Conservation (phyloP, 2,888 invertebrate species). For the Nymphalis c-album region DNA sequence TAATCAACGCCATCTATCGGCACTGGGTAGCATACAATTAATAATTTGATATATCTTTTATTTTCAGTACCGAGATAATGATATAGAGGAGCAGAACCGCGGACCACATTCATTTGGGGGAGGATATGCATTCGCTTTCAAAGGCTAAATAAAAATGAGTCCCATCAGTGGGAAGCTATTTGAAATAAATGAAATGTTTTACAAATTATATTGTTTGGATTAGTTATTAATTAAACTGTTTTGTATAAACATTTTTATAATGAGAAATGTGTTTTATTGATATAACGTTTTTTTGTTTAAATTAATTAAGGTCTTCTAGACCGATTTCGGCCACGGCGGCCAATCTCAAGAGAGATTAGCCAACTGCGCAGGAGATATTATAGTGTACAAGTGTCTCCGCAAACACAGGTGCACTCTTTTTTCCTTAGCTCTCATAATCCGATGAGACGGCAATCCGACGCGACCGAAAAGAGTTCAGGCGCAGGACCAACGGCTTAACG, state of each 20-base stretch:
- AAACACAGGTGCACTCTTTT: no score
- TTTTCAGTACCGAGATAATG: slow-evolving; percentile 67
- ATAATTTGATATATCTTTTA: slow-evolving; percentile 2
- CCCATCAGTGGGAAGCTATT: not conserved
- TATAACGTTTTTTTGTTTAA: not conserved
- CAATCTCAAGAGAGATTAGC: no score
- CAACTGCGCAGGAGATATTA: no score
- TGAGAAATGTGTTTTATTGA: not conserved
- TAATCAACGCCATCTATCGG: no score
- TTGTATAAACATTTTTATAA: not conserved
- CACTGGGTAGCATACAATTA: no score
- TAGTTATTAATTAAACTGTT: not conserved
- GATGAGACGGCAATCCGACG: no score
- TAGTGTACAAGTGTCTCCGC: no score
- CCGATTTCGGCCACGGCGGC: no score
- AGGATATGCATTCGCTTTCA: slow-evolving; percentile 84
- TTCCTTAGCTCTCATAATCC: no score
- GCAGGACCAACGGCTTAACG: no score
- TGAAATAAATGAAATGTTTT: not conserved
- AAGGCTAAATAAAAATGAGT: slow-evolving; percentile 24
- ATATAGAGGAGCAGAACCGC: slow-evolving; percentile 55
- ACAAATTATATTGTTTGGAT: not conserved
- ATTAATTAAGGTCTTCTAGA: no score
- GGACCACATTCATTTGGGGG: slow-evolving; percentile 82
- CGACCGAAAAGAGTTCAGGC: no score